Evolutionary conservation across 1,140 invertebrate species (phyloP), one percentile per base, ranked within the genome.

Genomic region (Telenomus remus): DNA sequence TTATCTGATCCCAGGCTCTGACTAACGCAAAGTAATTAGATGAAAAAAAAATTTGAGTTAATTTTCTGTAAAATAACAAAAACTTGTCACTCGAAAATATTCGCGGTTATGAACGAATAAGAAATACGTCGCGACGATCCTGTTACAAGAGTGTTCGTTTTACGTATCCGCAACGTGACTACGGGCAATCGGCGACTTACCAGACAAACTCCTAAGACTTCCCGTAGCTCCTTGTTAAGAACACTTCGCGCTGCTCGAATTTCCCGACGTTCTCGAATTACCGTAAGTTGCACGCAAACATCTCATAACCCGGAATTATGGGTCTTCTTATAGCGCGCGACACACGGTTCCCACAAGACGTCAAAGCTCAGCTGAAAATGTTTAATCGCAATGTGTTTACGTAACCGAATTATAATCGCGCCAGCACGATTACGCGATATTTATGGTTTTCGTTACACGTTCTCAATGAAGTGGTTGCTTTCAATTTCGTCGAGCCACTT

Each of bases 121-220:
- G n/a, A n/a, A n/a, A n/a, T n/a, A n/a, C n/a, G 65, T 65, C 65
- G 73, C 68, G 63, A 59, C 68, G 75, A 69, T 78, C 68, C 51
- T 69, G 64, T 78, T 78, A 69, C 75, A 68, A 33, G 13, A 51
- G 68, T 64, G 56, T 68, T 66, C 37, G 50, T 77, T 70, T 60
- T 51, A 10, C 72, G 64, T 64, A 76, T 53, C 53, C 64, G 55
- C 73, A 70, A 71, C 61, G 66, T 73, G 70, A 57, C 63, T 59
- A 57, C 6, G 19, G 56, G 53, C 75, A 69, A 69, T 73, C 68
- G 57, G 65, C 54, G 70, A 56, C 76, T 78, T 74, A 74, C 14
- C n/a, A n/a, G 46, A 53, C 44, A 66, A 27, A 78, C 69, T 73
- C 53, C 69, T 78, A 78, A 78, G 76, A 74, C 70, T 78, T 78